Base-by-base conservation (phyloP, 23 tunicate genomes). In the Botrylloides violaceus region DNA sequence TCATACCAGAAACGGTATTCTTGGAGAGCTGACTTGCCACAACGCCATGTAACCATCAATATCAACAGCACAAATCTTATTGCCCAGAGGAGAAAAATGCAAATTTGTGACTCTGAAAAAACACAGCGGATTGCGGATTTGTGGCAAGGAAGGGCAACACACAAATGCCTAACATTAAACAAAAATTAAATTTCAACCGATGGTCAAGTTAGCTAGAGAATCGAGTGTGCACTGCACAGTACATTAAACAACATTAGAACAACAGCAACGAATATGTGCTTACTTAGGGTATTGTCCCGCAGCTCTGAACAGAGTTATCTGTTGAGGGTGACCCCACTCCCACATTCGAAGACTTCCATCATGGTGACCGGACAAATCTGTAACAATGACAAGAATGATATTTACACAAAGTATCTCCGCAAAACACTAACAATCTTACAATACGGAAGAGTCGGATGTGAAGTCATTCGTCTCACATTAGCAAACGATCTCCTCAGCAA, bases 271-370 rank as follows among this genome's bases (percentile, higher is more conserved):
- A 43, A 43, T 7, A 43, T 25, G 29, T 4, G 1, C 23, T 38
- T 68, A 68, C 81, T 79, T 83, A 0, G 90, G 61, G 38, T 58
- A 64, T 36, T 74, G 85, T 4, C 85, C 90, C 27, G 90, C 38
- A 25, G 85, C 57, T 35, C 70, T 61, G 43, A 64, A 90, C 32
- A 78, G 81, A 27, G 83, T 70, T 29, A 90, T 90, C 26, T 74
- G 97, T 29, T 90, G 97, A 31, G 83, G 97, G 66, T 90, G 97
- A 7, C 97, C 97, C 97, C 97, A 90, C 57, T 90, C 97, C 97
- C 97, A 90, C 90, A 90, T 90, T 53, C 76, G 78, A 6, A 90
- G 35, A 29, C 85, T 72, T 4, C 97, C 97, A 56, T 90, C 90
- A 1, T 77, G 76, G 34, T 71, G 65, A 38, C 97, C 97, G 18